phyloP scores from a whole-genome alignment of 2,797 vertebrate species.

The Hozukius guyotensis region DNA sequence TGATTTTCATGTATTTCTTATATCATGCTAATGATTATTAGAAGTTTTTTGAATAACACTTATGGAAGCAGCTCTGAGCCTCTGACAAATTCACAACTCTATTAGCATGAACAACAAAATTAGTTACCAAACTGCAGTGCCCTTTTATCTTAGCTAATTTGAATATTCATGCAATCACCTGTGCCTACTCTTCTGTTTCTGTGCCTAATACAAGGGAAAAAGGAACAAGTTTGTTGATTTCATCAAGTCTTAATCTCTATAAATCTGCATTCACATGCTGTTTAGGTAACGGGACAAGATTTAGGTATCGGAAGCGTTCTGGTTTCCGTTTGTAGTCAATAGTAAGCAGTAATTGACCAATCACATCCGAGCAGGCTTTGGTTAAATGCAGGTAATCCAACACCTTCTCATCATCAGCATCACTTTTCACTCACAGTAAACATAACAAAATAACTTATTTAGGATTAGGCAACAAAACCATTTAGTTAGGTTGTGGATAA shows the following conservation, averaged over 20 bases:
- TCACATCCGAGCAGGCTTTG: not conserved
- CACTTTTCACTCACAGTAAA: not conserved
- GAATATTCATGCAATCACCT: not conserved
- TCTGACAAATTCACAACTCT: not conserved
- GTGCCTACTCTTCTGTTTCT: not conserved
- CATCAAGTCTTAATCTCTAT: not conserved
- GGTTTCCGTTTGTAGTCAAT: not conserved
- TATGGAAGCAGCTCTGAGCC: no score
- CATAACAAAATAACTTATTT: not conserved
- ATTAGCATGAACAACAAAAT: not conserved
- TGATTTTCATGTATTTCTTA: not conserved
- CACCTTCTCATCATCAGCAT: not conserved
- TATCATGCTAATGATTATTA: not conserved
- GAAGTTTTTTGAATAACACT: not conserved
- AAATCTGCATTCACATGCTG: not conserved
- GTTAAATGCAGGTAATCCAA: rapidly evolving
- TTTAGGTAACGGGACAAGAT: not conserved
- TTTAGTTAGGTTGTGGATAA: no score
- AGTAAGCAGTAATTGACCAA: not conserved
- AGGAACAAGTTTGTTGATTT: not conserved
- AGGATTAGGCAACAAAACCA: not conserved
- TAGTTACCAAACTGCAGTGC: not conserved
- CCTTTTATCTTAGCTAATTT: not conserved
- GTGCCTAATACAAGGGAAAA: not conserved
- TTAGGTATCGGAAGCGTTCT: not conserved